A percentile compares a stretch with the other conserved stretches of the same genome.
These are phyloP conservation scores for Ectemnius lituratus DNA, from an alignment of 2,888 invertebrate genomes.

Conservation along the genomic window DNA sequence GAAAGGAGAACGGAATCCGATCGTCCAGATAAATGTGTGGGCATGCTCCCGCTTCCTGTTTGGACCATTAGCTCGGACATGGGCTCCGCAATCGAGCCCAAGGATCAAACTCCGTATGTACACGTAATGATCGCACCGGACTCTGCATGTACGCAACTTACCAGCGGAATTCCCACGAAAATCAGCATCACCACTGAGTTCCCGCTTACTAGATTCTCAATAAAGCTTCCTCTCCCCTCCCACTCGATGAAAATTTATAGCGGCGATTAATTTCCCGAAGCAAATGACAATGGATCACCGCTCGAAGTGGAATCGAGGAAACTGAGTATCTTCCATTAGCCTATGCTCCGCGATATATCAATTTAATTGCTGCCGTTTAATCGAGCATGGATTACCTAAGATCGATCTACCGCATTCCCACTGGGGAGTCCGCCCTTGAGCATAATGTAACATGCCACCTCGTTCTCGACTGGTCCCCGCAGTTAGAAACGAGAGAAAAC, in stretches of 20 bases:
- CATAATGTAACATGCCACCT: constrained; percentile 12
- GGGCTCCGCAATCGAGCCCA: constrained; percentile 50
- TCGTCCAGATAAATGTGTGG: constrained; percentile 54
- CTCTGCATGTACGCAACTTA: constrained; percentile 28
- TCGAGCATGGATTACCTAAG: too few species aligned
- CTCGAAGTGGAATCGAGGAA: background rate
- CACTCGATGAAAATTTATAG: constrained; percentile 37
- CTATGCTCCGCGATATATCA: background rate
- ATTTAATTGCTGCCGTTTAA: constrained; percentile 29
- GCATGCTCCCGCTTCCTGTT: constrained; percentile 56
- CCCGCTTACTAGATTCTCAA: constrained; percentile 16
- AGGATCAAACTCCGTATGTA: constrained; percentile 43
- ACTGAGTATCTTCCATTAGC: too few species aligned
- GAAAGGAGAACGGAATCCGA: constrained; percentile 58
- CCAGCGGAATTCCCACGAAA: constrained; percentile 53
- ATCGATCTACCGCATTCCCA: too few species aligned
- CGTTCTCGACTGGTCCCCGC: constrained; percentile 6
- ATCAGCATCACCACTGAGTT: constrained; percentile 39
- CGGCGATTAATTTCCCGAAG: constrained; percentile 25
- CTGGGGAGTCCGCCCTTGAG: too few species aligned
- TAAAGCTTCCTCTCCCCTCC: constrained; percentile 22
- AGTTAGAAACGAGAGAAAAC: constrained; percentile 43
- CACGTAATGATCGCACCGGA: constrained; percentile 58
- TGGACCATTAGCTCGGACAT: constrained; percentile 58
- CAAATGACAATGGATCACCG: background rate